Evolutionary conservation across 2,113 vertebrate genomes (phyloP), one percentile per base, ranked within the genome.

Genomic region (Myiagra hebetior): DNA sequence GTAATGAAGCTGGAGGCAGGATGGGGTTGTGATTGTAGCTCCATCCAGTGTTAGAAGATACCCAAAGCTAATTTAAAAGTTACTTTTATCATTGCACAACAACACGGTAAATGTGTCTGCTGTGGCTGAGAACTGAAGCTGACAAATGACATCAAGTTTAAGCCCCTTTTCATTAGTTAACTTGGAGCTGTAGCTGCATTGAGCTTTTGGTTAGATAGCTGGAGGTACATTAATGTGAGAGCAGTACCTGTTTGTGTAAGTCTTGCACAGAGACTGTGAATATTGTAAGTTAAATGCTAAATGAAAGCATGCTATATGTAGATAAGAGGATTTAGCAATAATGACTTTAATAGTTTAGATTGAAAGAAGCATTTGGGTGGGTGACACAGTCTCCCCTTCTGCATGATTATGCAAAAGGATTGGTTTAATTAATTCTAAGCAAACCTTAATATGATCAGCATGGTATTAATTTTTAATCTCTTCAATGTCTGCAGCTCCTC

Each of bases 381-480:
- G 59, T 90, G 85, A 91, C 85, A 79, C 39, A 12, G 13, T 78
- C 52, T 85, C 31, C 73, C 64, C 55, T 91, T 86, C 31, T 49
- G n/a, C 56, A 9, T 78, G 56, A 91, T 94, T 84, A 93, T 92
- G 83, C 39, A 59, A 87, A 80, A 93, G 76, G 90, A 92, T 88
- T 94, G 85, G 55, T 49, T 95, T 96, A 94, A 95, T 97, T 94
- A 96, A 88, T 96, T 93, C 88, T 93, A 84, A 93, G 86, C 31
- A 94, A 96, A 81, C 90, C 52, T 92, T 96, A 95, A 93, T 95
- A 63, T 93, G 95, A 96, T 97, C 92, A 95, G 79, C 47, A 15
- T 37, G 74, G 85, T 88, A 96, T 95, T 94, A 96, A 94, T 91
- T 94, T 95, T 95, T 95, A 95, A 96, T 95, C 95, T 93, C 44